These are phyloP conservation scores for Ariolimax columbianus DNA, from an alignment of 2,888 invertebrate species.

Conservation along the genomic window DNA sequence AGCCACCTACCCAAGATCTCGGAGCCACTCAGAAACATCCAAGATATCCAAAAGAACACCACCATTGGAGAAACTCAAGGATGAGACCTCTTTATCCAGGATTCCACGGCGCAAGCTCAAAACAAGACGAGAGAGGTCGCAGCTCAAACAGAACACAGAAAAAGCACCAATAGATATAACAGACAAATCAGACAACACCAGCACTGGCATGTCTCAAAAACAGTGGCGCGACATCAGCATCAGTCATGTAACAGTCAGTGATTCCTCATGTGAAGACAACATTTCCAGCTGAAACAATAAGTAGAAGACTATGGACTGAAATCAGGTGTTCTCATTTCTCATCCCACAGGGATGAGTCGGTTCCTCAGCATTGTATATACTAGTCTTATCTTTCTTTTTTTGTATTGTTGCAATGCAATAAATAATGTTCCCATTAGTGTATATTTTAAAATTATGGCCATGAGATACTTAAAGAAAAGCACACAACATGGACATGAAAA, in stretches of 20 bases:
- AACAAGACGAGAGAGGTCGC: constrained; percentile 37
- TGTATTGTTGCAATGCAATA: too few species aligned
- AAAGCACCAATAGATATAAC: constrained; percentile 15
- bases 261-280: constrained; percentile 62
- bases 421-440: too few species aligned
- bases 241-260: constrained; percentile 55
- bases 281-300: constrained; percentile 53
- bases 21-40: constrained; percentile 38
- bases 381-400: too few species aligned
- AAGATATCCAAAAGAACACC: neutral
- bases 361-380: too few species aligned
- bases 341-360: too few species aligned
- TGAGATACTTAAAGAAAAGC: too few species aligned
- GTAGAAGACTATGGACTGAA: neutral
- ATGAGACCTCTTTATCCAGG: neutral
- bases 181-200: neutral
- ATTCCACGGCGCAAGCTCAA: constrained; percentile 42
- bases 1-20: constrained; percentile 21
- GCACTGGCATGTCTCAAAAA: neutral
- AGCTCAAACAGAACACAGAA: constrained; percentile 43
- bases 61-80: neutral
- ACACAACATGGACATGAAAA: too few species aligned
- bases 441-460: too few species aligned
- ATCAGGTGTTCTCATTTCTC: too few species aligned
- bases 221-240: constrained; percentile 45